A percentile compares a stretch with the other conserved stretches of the same genome.
Evolutionary conservation across 64 coral and sea anemone genomes (phyloP).

Genomic region (Catalaphyllia jardinei): DNA sequence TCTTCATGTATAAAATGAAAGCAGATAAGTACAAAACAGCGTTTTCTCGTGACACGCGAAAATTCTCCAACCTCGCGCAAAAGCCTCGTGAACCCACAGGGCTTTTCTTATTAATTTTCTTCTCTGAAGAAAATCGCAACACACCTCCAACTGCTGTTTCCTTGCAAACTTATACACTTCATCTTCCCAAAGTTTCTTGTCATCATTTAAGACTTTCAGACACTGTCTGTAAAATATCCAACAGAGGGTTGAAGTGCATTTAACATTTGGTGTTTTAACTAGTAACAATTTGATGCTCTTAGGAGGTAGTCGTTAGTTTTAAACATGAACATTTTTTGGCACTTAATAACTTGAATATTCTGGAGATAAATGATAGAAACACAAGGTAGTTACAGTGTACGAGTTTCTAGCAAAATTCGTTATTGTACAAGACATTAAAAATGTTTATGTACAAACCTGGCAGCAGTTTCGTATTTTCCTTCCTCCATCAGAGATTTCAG

Average conservation of each 20-base stretch:
- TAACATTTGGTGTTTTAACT: no score
- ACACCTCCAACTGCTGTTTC: constrained; percentile 82
- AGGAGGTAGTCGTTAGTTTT: no score
- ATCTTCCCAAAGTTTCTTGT: constrained; percentile 99
- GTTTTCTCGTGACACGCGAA: no score
- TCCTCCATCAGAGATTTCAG: constrained; percentile 90
- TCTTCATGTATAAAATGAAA: not conserved
- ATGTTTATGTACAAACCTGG: constrained; percentile 49
- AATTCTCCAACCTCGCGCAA: no score
- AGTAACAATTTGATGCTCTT: no score
- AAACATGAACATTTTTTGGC: no score
- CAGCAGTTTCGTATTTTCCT: constrained; percentile 79
- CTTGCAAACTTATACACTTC: constrained; percentile 98
- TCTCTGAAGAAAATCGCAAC: not conserved
- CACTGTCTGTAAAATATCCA: constrained; percentile 60
- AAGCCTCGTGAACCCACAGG: no score
- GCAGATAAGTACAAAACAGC: not conserved
- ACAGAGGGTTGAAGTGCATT: not conserved
- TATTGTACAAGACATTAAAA: not conserved
- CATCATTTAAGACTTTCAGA: constrained; percentile 86
- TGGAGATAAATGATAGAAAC: no score
- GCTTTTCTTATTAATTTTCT: not conserved
- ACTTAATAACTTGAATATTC: no score
- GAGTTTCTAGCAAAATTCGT: not conserved
- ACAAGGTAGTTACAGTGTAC: not conserved